Evolutionary conservation across 2,797 vertebrate genomes (phyloP).

Genomic region (Luscinia megarhynchos): DNA sequence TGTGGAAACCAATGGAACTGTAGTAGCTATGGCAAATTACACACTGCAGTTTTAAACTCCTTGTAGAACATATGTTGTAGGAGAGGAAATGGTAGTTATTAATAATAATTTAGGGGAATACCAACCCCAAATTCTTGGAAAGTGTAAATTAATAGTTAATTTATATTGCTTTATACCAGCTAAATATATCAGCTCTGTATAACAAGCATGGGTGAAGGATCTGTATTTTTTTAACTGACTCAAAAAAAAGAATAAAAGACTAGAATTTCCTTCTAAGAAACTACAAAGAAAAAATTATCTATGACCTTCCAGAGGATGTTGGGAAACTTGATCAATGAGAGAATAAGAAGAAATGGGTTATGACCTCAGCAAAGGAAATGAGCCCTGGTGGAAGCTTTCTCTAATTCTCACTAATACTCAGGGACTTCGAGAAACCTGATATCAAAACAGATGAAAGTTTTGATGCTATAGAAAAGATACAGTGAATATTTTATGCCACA

Average conservation of each 20-base stretch:
- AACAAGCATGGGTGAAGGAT: background rate
- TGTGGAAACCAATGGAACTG: background rate
- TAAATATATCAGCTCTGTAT: background rate
- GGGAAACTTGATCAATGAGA: background rate
- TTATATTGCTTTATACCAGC: background rate
- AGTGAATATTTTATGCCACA: background rate
- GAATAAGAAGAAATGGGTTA: conserved; percentile 45
- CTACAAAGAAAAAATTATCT: conserved; percentile 45
- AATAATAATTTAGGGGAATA: background rate
- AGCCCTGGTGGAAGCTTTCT: conserved; percentile 12
- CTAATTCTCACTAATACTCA: conserved; percentile 49
- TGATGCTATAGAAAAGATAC: background rate
- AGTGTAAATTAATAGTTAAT: background rate
- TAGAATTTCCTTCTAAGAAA: background rate
- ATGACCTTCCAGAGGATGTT: background rate
- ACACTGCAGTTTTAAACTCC: background rate
- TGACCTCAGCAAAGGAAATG: conserved; percentile 18
- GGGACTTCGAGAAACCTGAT: background rate
- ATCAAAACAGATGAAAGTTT: conserved; percentile 30
- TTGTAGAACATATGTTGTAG: background rate
- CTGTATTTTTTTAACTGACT: background rate
- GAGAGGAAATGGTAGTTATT: background rate
- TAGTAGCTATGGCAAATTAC: background rate
- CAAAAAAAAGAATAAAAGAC: background rate
- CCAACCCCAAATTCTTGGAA: background rate